A percentile compares a stretch with the other conserved stretches of the same genome.
Evolutionary conservation across 2,888 invertebrate genomes (phyloP).

Genomic region (Sarcophaga carnaria): DNA sequence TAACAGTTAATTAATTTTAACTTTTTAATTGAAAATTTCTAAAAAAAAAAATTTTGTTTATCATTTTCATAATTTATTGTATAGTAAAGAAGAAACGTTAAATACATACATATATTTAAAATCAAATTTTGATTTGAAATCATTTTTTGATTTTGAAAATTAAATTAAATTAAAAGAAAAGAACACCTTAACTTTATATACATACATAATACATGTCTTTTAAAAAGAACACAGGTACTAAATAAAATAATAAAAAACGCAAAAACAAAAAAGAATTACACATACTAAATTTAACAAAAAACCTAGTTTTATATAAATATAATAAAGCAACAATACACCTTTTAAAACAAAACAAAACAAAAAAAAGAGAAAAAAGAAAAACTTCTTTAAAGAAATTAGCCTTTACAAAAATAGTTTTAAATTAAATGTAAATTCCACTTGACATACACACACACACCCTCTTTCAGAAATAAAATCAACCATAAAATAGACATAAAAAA

Average conservation of each 20-base stretch:
- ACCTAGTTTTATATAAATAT: constrained; percentile 54
- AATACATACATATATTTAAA: constrained; percentile 45
- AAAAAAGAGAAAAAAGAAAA: constrained; percentile 11
- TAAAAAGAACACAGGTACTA: constrained; percentile 67
- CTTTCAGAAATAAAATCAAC: too few relatives aligned
- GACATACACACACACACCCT: constrained; percentile 1
- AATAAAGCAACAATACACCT: constrained; percentile 39
- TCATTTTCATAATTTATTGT: neutral
- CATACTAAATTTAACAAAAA: constrained; percentile 52
- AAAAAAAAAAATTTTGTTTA: neutral
- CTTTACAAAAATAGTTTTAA: neutral
- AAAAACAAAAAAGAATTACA: constrained; percentile 29
- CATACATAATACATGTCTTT: constrained; percentile 62
- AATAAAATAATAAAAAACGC: constrained; percentile 18
- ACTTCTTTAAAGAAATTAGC: constrained; percentile 4
- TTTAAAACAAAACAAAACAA: constrained; percentile 35
- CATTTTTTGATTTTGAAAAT: neutral
- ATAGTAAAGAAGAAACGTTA: constrained; percentile 62
- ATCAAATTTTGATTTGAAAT: constrained; percentile 51
- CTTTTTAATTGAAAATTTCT: constrained; percentile 24
- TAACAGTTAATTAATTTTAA: constrained; percentile 23
- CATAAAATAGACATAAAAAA: constrained; percentile 35
- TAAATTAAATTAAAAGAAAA: constrained; percentile 13
- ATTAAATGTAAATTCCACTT: constrained; percentile 14
- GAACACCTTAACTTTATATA: constrained; percentile 13